Conservation (phyloP, 2,888 invertebrate species). For the Xestobium rufovillosum region DNA sequence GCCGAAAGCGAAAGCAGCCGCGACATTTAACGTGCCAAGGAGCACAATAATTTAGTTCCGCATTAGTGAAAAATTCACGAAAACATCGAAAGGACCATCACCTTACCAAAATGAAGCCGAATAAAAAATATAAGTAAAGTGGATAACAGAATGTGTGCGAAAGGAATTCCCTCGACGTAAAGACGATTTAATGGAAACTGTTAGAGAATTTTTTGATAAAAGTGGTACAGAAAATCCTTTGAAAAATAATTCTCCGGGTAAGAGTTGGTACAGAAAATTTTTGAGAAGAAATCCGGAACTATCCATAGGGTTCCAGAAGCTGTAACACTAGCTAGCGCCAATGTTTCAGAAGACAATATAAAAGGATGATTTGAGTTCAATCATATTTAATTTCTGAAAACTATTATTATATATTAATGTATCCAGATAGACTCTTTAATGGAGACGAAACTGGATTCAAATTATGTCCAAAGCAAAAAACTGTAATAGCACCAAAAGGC, state of each 20-base stretch:
- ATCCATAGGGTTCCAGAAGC: too few species aligned
- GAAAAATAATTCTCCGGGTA: constrained; percentile 15
- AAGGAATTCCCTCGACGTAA: constrained; percentile 19
- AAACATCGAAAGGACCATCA: constrained; percentile 17
- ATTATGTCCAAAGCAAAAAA: constrained; percentile 31
- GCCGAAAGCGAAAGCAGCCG: constrained; percentile 17
- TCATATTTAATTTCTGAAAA: neutral
- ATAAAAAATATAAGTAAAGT: constrained; percentile 15
- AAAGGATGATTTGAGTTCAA: too few species aligned
- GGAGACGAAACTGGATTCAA: constrained; percentile 34
- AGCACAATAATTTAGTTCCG: constrained; percentile 19
- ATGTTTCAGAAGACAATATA: constrained; percentile 4
- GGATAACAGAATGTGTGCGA: constrained; percentile 15
- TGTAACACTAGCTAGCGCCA: constrained; percentile 23
- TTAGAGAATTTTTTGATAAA: constrained; percentile 16
- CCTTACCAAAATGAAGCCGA: constrained; percentile 18
- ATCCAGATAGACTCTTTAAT: constrained; percentile 30
- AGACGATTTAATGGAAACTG: constrained; percentile 17
- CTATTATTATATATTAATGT: neutral
- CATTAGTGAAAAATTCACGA: constrained; percentile 17
- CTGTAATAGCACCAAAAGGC: constrained; percentile 22
- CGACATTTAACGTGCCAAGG: constrained; percentile 17
- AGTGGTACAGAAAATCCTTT: constrained; percentile 16
- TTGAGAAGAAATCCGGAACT: constrained; percentile 26
- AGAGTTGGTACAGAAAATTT: constrained; percentile 21